These are phyloP conservation scores for Pterocles gutturalis DNA, from an alignment of 2,113 vertebrate species.

Conservation along the genomic window DNA sequence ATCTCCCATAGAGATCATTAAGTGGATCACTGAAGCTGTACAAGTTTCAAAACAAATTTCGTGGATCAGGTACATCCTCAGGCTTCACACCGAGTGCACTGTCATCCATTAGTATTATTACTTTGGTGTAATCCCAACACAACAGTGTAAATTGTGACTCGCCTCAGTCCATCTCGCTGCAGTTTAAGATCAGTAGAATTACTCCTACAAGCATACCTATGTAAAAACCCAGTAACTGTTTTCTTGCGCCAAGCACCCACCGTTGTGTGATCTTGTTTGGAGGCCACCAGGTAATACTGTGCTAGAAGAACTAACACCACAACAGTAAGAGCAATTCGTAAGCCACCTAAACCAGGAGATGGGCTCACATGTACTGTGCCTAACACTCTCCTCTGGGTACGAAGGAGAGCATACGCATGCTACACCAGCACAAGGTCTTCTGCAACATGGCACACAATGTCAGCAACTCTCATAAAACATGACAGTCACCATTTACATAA, in stretches of 20 bases:
- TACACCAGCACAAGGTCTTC: background rate
- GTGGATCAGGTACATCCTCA: background rate
- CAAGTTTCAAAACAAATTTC: background rate
- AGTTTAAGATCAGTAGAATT: background rate
- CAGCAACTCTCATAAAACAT: background rate
- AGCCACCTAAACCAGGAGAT: background rate
- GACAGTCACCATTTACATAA: background rate
- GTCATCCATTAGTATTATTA: background rate
- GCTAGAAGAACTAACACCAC: background rate
- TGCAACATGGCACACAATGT: rapidly evolving
- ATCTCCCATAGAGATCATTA: background rate
- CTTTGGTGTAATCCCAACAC: rapidly evolving
- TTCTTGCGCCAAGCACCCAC: rapidly evolving
- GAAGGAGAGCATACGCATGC: no score
- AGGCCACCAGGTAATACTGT: background rate
- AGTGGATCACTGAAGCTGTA: background rate
- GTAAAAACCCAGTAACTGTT: background rate
- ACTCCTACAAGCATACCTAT: rapidly evolving
- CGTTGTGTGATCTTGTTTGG: background rate
- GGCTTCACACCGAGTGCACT: background rate
- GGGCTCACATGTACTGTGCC: rapidly evolving
- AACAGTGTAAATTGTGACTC: background rate
- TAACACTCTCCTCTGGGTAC: rapidly evolving
- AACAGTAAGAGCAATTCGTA: rapidly evolving
- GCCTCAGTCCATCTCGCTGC: background rate